Evolutionary conservation across 2,113 vertebrate genomes (phyloP).

Genomic region (Scopus umbretta): DNA sequence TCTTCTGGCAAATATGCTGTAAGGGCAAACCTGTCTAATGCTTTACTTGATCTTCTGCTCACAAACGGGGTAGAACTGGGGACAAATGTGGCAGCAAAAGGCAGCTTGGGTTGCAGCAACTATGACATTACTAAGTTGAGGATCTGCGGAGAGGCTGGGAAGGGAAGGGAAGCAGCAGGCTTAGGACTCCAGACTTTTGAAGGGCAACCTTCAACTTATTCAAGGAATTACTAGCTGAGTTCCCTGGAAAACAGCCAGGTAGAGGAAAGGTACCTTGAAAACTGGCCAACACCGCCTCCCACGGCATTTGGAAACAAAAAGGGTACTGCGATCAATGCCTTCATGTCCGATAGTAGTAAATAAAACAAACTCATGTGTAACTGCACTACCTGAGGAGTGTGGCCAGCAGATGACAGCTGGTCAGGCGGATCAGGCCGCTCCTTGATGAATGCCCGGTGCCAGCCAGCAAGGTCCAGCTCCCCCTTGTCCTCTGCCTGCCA

Average conservation of each 20-base stretch:
- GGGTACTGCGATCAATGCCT: background rate
- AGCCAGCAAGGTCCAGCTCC: background rate
- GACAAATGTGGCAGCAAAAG: background rate
- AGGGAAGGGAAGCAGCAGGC: background rate
- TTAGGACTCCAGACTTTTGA: background rate
- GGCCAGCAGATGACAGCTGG: background rate
- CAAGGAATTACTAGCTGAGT: background rate
- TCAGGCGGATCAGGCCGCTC: background rate
- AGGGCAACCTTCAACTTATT: background rate
- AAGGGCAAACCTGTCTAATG: background rate
- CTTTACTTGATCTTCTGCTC: background rate
- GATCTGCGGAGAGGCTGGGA: background rate
- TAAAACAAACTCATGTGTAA: background rate
- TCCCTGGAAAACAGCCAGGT: background rate
- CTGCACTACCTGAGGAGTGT: rapidly evolving
- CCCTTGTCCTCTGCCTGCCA: background rate
- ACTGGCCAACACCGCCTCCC: background rate
- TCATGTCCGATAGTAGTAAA: background rate
- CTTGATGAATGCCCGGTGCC: background rate
- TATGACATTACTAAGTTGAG: background rate
- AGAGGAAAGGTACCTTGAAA: background rate
- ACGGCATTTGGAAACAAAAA: background rate
- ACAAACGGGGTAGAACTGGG: background rate
- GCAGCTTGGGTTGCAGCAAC: background rate
- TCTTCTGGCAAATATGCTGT: background rate